Percentiles rank a stretch among this genome's conserved stretches.
Conservation (phyloP, 2,797 vertebrate genomes). For the Myotis daubentonii region DNA sequence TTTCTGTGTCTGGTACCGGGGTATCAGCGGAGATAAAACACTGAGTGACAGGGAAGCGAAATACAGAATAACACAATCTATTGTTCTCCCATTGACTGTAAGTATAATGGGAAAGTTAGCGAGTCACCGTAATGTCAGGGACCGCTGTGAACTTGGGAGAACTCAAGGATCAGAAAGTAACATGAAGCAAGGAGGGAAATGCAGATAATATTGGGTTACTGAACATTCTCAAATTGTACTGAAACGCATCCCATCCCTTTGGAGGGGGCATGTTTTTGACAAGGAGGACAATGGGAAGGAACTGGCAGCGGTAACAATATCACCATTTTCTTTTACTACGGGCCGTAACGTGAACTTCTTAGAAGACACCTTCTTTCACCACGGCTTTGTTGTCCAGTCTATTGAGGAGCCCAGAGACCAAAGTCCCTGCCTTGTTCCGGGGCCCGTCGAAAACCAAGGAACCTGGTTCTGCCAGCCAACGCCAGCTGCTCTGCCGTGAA, state of each 20-base stretch:
- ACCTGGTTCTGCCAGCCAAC: slow-evolving; percentile 67
- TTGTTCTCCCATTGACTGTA: slow-evolving; percentile 94
- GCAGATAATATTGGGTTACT: slow-evolving; percentile 98
- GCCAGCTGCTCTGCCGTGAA: slow-evolving; percentile 63
- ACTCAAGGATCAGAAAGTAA: slow-evolving; percentile 93
- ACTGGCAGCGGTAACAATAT: slow-evolving; percentile 94
- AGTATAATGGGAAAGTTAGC: slow-evolving; percentile 90
- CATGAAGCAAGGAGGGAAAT: slow-evolving; percentile 96
- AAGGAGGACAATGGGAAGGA: slow-evolving; percentile 97
- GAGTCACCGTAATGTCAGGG: slow-evolving; percentile 87
- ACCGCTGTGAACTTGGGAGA: slow-evolving; percentile 88
- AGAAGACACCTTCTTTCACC: slow-evolving; percentile 99
- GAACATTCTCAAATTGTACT: slow-evolving; percentile 91
- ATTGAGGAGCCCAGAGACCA: slow-evolving; percentile 90
- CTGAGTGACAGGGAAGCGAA: slow-evolving; percentile 94
- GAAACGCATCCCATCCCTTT: slow-evolving; percentile 92
- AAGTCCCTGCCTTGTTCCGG: slow-evolving; percentile 83
- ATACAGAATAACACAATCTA: slow-evolving; percentile 94
- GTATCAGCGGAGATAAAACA: slow-evolving; percentile 93
- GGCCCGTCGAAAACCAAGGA: slow-evolving; percentile 80
- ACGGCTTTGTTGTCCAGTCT: slow-evolving; percentile 88
- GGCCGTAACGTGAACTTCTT: slow-evolving; percentile 97
- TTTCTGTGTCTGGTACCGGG: slow-evolving; percentile 92
- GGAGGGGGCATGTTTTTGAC: slow-evolving; percentile 90
- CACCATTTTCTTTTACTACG: slow-evolving; percentile 94